phyloP scores from a whole-genome alignment of 2,888 invertebrate species.

The Fabriciana adippe region DNA sequence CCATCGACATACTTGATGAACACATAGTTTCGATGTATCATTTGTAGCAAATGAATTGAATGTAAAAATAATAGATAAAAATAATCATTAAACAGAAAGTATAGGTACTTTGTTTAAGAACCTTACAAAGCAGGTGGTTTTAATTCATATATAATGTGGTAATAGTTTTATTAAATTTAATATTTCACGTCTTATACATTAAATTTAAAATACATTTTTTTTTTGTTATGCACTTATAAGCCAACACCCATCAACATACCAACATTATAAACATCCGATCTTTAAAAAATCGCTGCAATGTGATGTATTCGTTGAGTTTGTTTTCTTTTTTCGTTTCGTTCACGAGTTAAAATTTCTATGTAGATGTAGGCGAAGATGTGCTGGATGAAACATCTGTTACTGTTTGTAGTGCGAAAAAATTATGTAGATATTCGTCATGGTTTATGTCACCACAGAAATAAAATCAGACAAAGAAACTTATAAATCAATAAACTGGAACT shows the following conservation, averaged over 20 bases:
- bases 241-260: neutral
- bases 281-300: neutral
- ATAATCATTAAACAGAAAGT: neutral
- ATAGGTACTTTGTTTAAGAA: neutral
- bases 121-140: too few species aligned
- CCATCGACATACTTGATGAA: constrained; percentile 63
- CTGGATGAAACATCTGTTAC: constrained; percentile 30
- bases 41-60: constrained; percentile 30
- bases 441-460: constrained; percentile 17
- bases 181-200: too few species aligned
- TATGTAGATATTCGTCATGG: constrained; percentile 20
- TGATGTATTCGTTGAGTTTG: neutral
- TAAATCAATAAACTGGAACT: neutral
- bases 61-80: neutral
- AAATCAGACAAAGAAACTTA: neutral
- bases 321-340: constrained; percentile 10
- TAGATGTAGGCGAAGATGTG: constrained; percentile 23
- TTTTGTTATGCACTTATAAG: neutral
- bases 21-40: constrained; percentile 40
- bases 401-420: constrained; percentile 26
- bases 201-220: too few species aligned
- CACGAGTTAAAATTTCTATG: constrained; percentile 13
- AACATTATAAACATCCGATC: neutral
- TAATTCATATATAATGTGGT: too few species aligned
- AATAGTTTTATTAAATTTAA: too few species aligned